Evolutionary conservation across 2,113 vertebrate species (phyloP).

Genomic region (Sinocyclocheilus anophthalmus): DNA sequence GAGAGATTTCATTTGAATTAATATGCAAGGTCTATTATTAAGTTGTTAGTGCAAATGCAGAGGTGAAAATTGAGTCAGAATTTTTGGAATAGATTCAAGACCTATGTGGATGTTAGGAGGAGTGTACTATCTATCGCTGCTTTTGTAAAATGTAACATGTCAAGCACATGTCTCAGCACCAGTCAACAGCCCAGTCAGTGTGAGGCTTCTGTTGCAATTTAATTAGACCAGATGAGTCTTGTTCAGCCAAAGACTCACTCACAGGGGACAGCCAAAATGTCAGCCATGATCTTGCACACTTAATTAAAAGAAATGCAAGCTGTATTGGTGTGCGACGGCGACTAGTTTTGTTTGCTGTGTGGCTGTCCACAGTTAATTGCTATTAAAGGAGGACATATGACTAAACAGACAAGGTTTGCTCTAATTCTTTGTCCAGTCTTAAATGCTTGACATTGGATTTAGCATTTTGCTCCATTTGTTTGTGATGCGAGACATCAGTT

Average conservation of each 20-base stretch:
- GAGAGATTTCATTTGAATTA: neutral
- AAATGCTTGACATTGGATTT: constrained; percentile 19
- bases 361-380: constrained; percentile 41
- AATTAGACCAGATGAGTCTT: constrained; percentile 55
- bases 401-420: constrained; percentile 19
- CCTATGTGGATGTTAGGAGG: neutral
- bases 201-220: constrained; percentile 43
- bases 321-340: neutral
- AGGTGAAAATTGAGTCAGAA: neutral
- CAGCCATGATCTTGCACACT: constrained; percentile 28
- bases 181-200: constrained; percentile 23
- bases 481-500: neutral
- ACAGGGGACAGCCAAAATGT: constrained; percentile 49
- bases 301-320: constrained; percentile 42
- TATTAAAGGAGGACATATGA: constrained; percentile 35
- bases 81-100: constrained; percentile 14
- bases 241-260: constrained; percentile 42
- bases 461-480: constrained; percentile 14
- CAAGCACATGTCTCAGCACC: neutral
- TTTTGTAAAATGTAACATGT: neutral
- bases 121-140: neutral
- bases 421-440: neutral
- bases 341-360: constrained; percentile 35
- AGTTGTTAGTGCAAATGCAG: neutral
- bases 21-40: neutral